Conservation (phyloP, 2,113 vertebrate genomes). For the Thalassoma bifasciatum region DNA sequence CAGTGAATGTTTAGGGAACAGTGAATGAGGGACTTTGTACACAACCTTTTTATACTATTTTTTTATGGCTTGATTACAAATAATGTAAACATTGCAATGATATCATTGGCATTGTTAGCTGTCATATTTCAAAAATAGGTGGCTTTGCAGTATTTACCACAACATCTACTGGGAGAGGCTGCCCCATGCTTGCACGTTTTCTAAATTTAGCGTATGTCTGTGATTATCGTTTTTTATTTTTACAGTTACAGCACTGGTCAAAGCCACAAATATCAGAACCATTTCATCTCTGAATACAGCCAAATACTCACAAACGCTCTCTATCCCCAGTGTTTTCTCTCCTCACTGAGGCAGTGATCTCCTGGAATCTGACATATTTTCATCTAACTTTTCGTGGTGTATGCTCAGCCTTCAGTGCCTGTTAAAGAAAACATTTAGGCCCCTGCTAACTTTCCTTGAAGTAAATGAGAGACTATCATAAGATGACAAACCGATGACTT, state of each 20-base stretch:
- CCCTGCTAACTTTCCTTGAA: conserved; percentile 19
- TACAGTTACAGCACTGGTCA: conserved; percentile 13
- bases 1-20: conserved; percentile 56
- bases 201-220: conserved; percentile 6
- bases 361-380: conserved; percentile 21
- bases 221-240: conserved; percentile 14
- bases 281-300: conserved; percentile 6
- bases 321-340: conserved; percentile 6
- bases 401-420: conserved; percentile 9
- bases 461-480: conserved; percentile 45
- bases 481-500: conserved; percentile 80
- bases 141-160: conserved; percentile 22
- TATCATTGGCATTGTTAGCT: conserved; percentile 4
- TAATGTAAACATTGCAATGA: conserved; percentile 19
- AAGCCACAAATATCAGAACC: conserved; percentile 31
- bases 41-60: conserved; percentile 64
- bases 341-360: conserved; percentile 26
- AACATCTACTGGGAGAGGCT: conserved; percentile 13
- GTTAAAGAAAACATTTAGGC: not conserved
- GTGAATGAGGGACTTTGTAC: conserved; percentile 69
- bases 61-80: conserved; percentile 45
- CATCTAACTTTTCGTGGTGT: conserved; percentile 10
- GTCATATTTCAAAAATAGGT: conserved; percentile 7
- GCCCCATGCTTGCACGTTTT: not conserved
- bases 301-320: conserved; percentile 22